These are phyloP conservation scores for Acrobasis repandana DNA, from an alignment of 2,888 invertebrate genomes.

Conservation along the genomic window DNA sequence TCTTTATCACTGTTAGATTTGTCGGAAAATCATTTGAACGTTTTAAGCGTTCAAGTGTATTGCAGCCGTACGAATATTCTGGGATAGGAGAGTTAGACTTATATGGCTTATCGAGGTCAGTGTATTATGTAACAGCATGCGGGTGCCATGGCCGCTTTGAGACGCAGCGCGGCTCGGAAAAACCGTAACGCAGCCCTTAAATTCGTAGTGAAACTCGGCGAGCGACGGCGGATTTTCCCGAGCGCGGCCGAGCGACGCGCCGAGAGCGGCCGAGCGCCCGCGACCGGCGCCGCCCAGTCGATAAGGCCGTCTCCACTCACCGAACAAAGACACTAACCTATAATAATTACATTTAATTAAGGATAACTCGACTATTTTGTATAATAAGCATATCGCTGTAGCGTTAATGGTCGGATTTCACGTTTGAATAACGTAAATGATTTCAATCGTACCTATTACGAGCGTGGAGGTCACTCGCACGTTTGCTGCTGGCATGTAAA, in stretches of 20 bases:
- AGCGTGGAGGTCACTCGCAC: background rate
- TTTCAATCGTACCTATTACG: constrained; percentile 25
- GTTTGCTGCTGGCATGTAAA: constrained; percentile 11
- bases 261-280: constrained; percentile 62
- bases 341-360: constrained; percentile 82
- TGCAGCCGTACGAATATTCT: background rate
- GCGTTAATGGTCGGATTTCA: constrained; percentile 48
- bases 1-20: constrained; percentile 33
- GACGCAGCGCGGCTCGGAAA: constrained; percentile 65
- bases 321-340: constrained; percentile 82
- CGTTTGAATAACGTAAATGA: constrained; percentile 40
- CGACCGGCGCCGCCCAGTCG: constrained; percentile 82
- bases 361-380: constrained; percentile 72
- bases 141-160: constrained; percentile 51
- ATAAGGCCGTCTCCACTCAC: constrained; percentile 79
- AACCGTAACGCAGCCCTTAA: constrained; percentile 76
- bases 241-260: constrained; percentile 54
- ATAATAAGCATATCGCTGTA: constrained; percentile 66
- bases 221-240: constrained; percentile 55
- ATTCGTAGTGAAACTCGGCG: constrained; percentile 64
- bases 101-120: constrained; percentile 44
- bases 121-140: constrained; percentile 58
- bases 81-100: constrained; percentile 27
- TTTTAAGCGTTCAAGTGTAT: constrained; percentile 27
- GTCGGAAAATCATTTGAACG: constrained; percentile 33